phyloP scores from a whole-genome alignment of 1,140 invertebrate genomes.

The Bilobella aurantiaca region DNA sequence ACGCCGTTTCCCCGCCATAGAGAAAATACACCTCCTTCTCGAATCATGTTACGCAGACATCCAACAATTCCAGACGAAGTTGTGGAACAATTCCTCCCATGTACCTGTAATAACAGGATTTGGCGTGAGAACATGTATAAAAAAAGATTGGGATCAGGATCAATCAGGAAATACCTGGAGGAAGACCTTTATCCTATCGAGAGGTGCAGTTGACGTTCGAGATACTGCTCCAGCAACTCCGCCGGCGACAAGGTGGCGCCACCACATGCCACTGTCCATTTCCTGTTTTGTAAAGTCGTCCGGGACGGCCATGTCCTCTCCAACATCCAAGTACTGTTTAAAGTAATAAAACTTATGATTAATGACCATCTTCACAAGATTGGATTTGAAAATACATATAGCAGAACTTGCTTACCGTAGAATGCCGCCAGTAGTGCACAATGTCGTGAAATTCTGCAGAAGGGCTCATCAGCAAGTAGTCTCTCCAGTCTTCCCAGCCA shows the following conservation, averaged over 20 bases:
- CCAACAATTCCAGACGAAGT: constrained; percentile 28
- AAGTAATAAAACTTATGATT: background rate
- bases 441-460: constrained; percentile 65
- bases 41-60: constrained; percentile 69
- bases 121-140: background rate
- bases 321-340: constrained; percentile 52
- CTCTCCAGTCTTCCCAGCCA: constrained; percentile 92
- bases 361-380: too few relatives aligned
- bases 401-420: background rate
- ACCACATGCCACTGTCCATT: constrained; percentile 92
- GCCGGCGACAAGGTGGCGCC: constrained; percentile 84
- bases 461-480: constrained; percentile 84
- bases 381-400: background rate
- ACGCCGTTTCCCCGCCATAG: constrained; percentile 80
- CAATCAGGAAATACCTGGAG: constrained; percentile 63
- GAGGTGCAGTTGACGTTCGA: constrained; percentile 88
- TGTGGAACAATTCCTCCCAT: constrained; percentile 52
- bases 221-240: constrained; percentile 92
- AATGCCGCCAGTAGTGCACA: constrained; percentile 69
- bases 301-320: constrained; percentile 69
- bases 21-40: constrained; percentile 70
- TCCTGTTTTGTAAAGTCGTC: constrained; percentile 94
- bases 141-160: background rate
- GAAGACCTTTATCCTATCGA: constrained; percentile 96
- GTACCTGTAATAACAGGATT: constrained; percentile 48